Evolutionary conservation across 37 sponge, comb jelly and placozoan genomes (phyloP).

Genomic region (Diacarnus erythraeanus): DNA sequence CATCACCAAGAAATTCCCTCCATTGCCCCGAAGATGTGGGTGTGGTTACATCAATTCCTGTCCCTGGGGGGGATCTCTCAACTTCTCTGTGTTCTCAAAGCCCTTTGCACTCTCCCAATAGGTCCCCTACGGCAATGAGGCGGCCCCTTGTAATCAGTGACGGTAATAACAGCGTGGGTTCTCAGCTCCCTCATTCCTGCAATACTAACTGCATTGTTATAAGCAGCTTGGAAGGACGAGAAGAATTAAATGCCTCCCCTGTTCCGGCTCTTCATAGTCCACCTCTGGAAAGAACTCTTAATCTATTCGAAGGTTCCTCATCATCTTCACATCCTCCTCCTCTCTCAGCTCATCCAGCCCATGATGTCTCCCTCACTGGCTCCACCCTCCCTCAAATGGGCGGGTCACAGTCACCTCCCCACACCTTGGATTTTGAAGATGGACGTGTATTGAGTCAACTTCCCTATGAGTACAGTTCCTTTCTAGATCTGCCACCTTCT

Average conservation of each 20-base stretch:
- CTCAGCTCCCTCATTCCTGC: neutral
- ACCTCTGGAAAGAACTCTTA: neutral
- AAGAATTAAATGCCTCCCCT: neutral
- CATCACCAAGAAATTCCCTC: slow-evolving; percentile 26
- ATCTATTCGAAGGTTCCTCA: neutral
- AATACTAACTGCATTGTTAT: neutral
- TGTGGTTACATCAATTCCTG: neutral
- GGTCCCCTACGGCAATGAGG: neutral
- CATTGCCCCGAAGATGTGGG: neutral
- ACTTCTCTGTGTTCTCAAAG: neutral
- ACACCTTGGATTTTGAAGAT: slow-evolving; percentile 36
- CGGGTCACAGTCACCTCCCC: slow-evolving; percentile 38
- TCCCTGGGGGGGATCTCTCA: neutral
- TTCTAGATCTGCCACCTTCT: slow-evolving; percentile 71
- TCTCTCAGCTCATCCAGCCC: slow-evolving; percentile 4
- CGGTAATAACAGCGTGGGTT: neutral
- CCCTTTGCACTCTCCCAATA: neutral
- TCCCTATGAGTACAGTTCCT: slow-evolving; percentile 89
- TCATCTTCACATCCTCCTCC: slow-evolving; percentile 10
- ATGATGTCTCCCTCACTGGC: neutral
- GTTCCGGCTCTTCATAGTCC: neutral
- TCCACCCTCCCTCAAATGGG: slow-evolving; percentile 8
- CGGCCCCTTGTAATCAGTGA: neutral
- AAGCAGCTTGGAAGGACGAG: neutral
- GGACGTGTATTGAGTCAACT: slow-evolving; percentile 44